A percentile compares a stretch with the other conserved stretches of the same genome.
Conservation (phyloP, 2,888 invertebrate species). For the Phalera bucephala region DNA sequence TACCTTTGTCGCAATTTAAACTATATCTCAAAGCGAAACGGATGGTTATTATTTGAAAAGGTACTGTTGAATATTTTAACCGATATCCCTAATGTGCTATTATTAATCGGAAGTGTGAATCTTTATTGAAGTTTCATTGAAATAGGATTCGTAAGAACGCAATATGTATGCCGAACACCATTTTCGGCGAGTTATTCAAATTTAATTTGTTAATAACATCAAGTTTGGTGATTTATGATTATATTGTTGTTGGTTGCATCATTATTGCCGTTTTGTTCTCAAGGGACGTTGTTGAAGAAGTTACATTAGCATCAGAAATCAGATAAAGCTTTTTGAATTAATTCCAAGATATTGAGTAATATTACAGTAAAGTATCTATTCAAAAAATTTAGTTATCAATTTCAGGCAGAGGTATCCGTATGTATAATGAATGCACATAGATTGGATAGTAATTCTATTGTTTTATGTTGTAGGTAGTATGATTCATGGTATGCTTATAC, state of each 20-base stretch:
- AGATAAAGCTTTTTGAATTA: too few species aligned
- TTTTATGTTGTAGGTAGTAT: too few species aligned
- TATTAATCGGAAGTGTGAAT: slow-evolving; percentile 54
- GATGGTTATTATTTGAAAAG: slow-evolving; percentile 16
- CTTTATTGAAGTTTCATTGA: slow-evolving; percentile 50
- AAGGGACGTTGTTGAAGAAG: slow-evolving; percentile 3
- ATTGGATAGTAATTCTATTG: too few species aligned
- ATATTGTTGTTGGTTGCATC: slow-evolving; percentile 14
- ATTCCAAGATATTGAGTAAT: too few species aligned
- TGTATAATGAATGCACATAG: too few species aligned
- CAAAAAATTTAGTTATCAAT: too few species aligned
- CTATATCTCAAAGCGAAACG: slow-evolving; percentile 21
- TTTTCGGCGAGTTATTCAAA: slow-evolving; percentile 32
- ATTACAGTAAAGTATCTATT: too few species aligned
- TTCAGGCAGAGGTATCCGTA: too few species aligned
- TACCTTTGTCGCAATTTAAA: slow-evolving; percentile 28
- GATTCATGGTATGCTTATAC: too few species aligned
- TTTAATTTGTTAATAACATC: slow-evolving; percentile 25
- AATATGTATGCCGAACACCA: slow-evolving; percentile 17
- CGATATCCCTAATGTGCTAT: slow-evolving; percentile 33
- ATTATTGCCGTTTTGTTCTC: slow-evolving; percentile 9
- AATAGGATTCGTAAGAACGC: slow-evolving; percentile 27
- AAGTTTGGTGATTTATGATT: slow-evolving; percentile 24
- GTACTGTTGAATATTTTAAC: slow-evolving; percentile 27
- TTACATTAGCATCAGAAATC: too few species aligned